Evolutionary conservation across 2,888 invertebrate species (phyloP).

Genomic region (Chymomyza amoena): DNA sequence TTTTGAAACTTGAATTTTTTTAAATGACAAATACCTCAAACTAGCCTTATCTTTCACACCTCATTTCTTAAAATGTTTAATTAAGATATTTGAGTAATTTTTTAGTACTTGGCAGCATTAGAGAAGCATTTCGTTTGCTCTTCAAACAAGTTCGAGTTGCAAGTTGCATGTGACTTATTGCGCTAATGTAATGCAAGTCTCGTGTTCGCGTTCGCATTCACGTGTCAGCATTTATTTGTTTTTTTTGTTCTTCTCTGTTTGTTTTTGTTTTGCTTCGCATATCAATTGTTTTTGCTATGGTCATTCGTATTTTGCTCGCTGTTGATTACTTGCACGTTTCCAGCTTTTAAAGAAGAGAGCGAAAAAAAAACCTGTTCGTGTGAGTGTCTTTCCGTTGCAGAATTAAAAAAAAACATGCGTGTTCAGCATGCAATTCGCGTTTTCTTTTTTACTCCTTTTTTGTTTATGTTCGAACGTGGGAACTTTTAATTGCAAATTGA

Average conservation of each 20-base stretch:
- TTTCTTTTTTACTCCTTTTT: conserved; percentile 36
- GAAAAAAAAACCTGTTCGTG: conserved; percentile 47
- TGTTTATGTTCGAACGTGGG: conserved; percentile 65
- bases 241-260: conserved; percentile 14
- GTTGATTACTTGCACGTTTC: conserved; percentile 31
- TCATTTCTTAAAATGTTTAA: too few relatives aligned
- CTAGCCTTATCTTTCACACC: too few relatives aligned
- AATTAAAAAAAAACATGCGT: conserved; percentile 70
- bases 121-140: background rate
- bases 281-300: conserved; percentile 37
- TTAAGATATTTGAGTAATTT: too few relatives aligned
- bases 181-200: conserved; percentile 22
- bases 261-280: conserved; percentile 32
- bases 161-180: conserved; percentile 4
- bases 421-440: conserved; percentile 18
- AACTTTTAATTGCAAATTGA: conserved; percentile 60
- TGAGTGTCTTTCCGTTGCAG: conserved; percentile 45
- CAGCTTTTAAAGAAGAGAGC: conserved; percentile 36
- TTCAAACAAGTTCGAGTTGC: conserved; percentile 29
- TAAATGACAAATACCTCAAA: too few relatives aligned
- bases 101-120: background rate
- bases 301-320: conserved; percentile 10
- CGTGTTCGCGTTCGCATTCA: conserved; percentile 26
- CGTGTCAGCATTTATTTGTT: conserved; percentile 50
- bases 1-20: too few relatives aligned